A percentile compares a stretch with the other conserved stretches of the same genome.
Evolutionary conservation across 2,113 vertebrate species (phyloP).

Genomic region (Tauraco erythrolophus): DNA sequence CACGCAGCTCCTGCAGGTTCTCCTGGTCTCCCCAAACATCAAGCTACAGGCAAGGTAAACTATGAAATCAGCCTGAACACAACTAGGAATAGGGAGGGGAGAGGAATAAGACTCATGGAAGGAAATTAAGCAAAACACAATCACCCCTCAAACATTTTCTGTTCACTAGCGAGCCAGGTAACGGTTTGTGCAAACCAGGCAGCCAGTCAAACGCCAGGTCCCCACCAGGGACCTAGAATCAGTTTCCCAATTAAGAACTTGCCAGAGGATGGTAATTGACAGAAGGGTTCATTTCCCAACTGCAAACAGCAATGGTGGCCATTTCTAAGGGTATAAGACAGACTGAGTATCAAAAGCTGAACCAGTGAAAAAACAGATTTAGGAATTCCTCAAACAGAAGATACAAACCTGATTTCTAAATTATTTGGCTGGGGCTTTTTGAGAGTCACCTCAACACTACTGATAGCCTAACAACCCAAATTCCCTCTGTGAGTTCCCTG

Average conservation of each 20-base stretch:
- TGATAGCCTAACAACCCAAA: background rate
- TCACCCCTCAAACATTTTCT: background rate
- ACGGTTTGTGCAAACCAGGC: background rate
- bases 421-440: background rate
- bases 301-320: background rate
- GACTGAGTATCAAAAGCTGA: background rate
- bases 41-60: background rate
- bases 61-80: background rate
- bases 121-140: background rate
- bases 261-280: background rate
- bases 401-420: background rate
- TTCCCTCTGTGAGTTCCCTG: background rate
- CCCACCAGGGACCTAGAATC: background rate
- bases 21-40: background rate
- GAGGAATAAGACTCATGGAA: background rate
- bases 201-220: background rate
- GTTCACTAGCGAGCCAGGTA: accelerated
- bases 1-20: background rate
- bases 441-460: background rate
- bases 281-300: background rate
- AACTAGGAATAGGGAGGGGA: background rate
- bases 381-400: background rate
- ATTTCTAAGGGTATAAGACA: background rate
- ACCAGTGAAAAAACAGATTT: background rate
- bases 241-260: background rate